Evolutionary conservation across 2,888 invertebrate species (phyloP).

Genomic region (Pseudococcus viburni): DNA sequence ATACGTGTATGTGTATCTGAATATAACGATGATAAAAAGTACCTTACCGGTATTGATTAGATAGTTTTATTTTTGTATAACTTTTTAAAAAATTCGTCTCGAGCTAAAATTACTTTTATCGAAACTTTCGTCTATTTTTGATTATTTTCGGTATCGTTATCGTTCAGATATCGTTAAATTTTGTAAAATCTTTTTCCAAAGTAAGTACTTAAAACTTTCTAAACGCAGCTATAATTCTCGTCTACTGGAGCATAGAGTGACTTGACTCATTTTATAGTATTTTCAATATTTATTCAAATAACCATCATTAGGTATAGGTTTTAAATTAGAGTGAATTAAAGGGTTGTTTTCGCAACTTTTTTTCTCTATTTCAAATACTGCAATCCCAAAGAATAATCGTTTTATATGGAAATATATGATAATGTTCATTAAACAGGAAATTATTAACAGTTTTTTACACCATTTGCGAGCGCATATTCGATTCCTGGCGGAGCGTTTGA

Average conservation of each 20-base stretch:
- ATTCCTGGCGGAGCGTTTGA: background rate
- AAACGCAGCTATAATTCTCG: slow-evolving; percentile 9
- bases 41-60: background rate
- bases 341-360: background rate
- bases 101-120: slow-evolving; percentile 26
- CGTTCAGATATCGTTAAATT: background rate
- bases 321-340: background rate
- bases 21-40: background rate
- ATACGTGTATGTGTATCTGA: background rate
- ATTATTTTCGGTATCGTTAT: slow-evolving; percentile 46
- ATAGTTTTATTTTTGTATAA: background rate
- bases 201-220: slow-evolving; percentile 38
- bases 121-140: slow-evolving; percentile 26
- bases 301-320: background rate
- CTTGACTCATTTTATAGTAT: background rate
- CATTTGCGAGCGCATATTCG: background rate
- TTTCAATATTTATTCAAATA: slow-evolving; percentile 43
- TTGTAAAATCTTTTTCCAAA: slow-evolving; percentile 10
- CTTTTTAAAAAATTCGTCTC: background rate
- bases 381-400: slow-evolving; percentile 7
- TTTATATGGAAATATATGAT: slow-evolving; percentile 42
- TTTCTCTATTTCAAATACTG: background rate
- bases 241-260: background rate
- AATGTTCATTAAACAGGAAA: slow-evolving; percentile 55
- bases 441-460: slow-evolving; percentile 7